Conservation (phyloP, 2,113 vertebrate species). For the Miniopterus natalensis region DNA sequence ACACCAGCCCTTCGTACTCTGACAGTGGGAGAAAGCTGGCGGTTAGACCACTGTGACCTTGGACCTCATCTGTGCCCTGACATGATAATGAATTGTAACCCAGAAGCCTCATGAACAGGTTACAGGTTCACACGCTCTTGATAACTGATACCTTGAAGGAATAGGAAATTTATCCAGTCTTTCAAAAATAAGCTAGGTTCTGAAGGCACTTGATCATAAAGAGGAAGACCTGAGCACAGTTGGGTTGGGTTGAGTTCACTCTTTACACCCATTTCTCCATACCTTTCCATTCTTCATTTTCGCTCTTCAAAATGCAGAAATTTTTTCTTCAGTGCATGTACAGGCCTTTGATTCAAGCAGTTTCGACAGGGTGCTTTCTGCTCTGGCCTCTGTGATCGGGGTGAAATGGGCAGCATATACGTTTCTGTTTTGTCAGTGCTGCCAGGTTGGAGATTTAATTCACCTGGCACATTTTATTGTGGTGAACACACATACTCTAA, state of each 20-base stretch:
- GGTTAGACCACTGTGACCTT: not conserved
- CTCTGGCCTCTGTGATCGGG: not conserved
- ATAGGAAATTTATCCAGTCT: not conserved
- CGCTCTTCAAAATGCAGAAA: slow-evolving; percentile 23
- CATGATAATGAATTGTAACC: not conserved
- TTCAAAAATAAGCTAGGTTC: not conserved
- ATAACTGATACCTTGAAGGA: not conserved
- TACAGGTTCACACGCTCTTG: not conserved
- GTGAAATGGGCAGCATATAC: not conserved
- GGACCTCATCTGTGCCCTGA: not conserved
- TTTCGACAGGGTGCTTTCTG: not conserved
- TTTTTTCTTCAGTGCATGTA: not conserved
- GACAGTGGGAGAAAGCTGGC: not conserved
- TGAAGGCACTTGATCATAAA: not conserved
- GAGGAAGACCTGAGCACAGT: not conserved
- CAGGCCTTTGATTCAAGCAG: not conserved
- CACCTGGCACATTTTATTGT: not conserved
- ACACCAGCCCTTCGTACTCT: not conserved
- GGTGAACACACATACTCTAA: not conserved
- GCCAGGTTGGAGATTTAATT: not conserved
- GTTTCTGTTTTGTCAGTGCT: not conserved
- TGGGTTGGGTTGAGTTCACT: not conserved
- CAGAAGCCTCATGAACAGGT: not conserved
- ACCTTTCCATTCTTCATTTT: not conserved
- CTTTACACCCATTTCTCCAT: not conserved